Percentiles rank a stretch among this genome's conserved stretches.
phyloP scores from a whole-genome alignment of 1,140 invertebrate genomes.

The Propsilocerus akamusi region DNA sequence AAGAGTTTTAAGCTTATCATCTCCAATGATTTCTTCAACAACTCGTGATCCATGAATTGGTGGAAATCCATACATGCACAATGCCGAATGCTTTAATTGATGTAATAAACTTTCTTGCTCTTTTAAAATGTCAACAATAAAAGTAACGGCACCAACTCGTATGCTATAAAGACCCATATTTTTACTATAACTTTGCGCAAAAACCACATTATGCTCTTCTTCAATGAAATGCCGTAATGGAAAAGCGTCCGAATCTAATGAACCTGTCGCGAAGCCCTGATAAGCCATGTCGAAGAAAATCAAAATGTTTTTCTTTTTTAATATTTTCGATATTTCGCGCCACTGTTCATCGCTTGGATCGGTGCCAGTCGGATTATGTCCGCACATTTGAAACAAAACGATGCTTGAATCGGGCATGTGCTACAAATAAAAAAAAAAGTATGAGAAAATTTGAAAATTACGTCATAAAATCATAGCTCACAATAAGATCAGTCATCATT shows the following conservation, averaged over 20 bases:
- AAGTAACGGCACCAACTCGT: slow-evolving; percentile 75
- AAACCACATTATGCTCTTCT: slow-evolving; percentile 75
- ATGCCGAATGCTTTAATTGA: slow-evolving; percentile 89
- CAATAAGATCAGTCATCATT: background rate
- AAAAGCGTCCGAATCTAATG: slow-evolving; percentile 73
- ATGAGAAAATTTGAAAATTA: no score
- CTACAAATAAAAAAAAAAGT: no score
- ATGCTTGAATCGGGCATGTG: slow-evolving; percentile 89
- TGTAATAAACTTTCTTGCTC: slow-evolving; percentile 76
- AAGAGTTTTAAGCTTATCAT: slow-evolving; percentile 44
- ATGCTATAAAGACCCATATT: slow-evolving; percentile 94
- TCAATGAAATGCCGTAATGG: slow-evolving; percentile 79
- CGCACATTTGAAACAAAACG: slow-evolving; percentile 91
- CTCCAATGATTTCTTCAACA: slow-evolving; percentile 64
- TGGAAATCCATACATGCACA: slow-evolving; percentile 95
- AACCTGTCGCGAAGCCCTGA: slow-evolving; percentile 88
- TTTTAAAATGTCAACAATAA: slow-evolving; percentile 61
- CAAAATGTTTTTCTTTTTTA: slow-evolving; percentile 72
- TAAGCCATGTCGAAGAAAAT: slow-evolving; percentile 99
- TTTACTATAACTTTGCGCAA: slow-evolving; percentile 95
- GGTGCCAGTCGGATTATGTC: slow-evolving; percentile 98
- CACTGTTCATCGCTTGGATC: slow-evolving; percentile 85
- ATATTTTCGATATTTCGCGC: slow-evolving; percentile 51
- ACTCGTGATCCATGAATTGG: slow-evolving; percentile 87
- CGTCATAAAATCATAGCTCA: no score